Percentiles rank a stretch among this genome's conserved stretches.
Conservation (phyloP, 37 sponge, comb jelly and placozoan species). For the Theonella swinhoei region DNA sequence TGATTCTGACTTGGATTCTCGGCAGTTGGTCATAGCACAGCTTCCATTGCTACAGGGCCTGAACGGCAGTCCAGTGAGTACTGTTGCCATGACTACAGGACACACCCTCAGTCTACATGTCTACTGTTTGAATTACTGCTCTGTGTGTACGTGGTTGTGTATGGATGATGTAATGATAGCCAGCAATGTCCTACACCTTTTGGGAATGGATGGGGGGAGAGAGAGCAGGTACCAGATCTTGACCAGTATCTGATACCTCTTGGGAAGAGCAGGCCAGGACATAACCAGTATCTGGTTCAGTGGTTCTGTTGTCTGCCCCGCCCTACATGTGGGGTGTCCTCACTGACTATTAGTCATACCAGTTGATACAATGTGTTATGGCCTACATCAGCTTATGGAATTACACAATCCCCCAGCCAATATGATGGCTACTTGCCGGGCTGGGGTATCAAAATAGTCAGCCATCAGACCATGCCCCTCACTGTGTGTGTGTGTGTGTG, state of each 20-base stretch:
- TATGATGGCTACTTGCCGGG: too few relatives aligned
- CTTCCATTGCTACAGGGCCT: conserved; percentile 44
- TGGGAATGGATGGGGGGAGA: not conserved
- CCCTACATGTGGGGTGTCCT: too few relatives aligned
- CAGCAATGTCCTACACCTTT: not conserved
- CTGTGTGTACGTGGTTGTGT: not conserved
- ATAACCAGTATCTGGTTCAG: too few relatives aligned
- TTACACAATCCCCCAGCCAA: not conserved
- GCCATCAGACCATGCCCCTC: not conserved
- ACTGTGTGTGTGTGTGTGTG: not conserved
- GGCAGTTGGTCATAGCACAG: conserved; percentile 77
- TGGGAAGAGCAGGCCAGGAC: too few relatives aligned
- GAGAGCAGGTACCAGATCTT: too few relatives aligned
- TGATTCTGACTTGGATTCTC: conserved; percentile 38
- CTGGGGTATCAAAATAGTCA: too few relatives aligned
- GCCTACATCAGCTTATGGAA: not conserved
- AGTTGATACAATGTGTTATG: not conserved
- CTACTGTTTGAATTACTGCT: not conserved
- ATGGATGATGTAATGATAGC: not conserved
- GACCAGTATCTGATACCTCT: too few relatives aligned
- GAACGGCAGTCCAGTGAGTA: conserved; percentile 72
- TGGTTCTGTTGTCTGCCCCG: too few relatives aligned
- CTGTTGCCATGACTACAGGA: not conserved
- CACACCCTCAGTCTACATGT: not conserved
- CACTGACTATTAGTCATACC: too few relatives aligned